Conservation (phyloP, 2,797 vertebrate genomes). For the Sebastes baramenuke region DNA sequence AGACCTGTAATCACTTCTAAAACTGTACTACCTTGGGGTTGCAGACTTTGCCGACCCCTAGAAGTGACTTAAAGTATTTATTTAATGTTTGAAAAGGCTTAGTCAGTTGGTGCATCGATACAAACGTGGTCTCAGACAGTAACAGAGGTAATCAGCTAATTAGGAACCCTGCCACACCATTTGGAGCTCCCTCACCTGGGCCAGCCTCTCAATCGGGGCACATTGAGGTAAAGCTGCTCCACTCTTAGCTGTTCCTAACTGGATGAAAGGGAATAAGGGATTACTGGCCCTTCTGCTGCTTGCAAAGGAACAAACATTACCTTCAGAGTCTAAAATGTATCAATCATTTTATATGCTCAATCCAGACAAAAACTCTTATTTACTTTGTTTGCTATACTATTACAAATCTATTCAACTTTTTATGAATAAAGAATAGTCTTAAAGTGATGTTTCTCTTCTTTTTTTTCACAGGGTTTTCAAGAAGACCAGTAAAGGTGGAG, state of each 20-base stretch:
- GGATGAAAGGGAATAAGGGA: slow-evolving; percentile 55
- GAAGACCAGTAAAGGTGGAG: slow-evolving; percentile 89
- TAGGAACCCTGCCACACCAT: slow-evolving; percentile 4
- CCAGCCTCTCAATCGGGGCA: slow-evolving; percentile 42
- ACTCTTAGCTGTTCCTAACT: slow-evolving; percentile 61
- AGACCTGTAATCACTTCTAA: neutral
- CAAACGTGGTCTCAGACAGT: slow-evolving; percentile 5
- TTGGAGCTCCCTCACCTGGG: slow-evolving; percentile 42
- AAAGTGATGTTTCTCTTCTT: neutral
- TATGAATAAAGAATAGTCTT: neutral
- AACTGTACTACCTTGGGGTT: neutral
- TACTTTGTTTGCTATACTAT: neutral
- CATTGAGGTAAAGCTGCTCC: slow-evolving; percentile 65
- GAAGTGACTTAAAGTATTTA: slow-evolving; percentile 21
- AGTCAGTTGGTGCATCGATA: neutral
- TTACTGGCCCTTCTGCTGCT: slow-evolving; percentile 54
- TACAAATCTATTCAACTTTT: neutral
- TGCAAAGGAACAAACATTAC: neutral
- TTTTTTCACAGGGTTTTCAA: slow-evolving; percentile 87
- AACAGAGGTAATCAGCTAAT: slow-evolving; percentile 25
- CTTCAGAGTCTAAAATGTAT: slow-evolving; percentile 10
- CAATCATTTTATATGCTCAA: slow-evolving; percentile 16
- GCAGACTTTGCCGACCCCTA: neutral
- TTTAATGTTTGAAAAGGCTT: slow-evolving; percentile 14
- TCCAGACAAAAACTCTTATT: neutral